These are phyloP conservation scores for Antigone vipio DNA, from an alignment of 2,113 vertebrate genomes.

Conservation along the genomic window DNA sequence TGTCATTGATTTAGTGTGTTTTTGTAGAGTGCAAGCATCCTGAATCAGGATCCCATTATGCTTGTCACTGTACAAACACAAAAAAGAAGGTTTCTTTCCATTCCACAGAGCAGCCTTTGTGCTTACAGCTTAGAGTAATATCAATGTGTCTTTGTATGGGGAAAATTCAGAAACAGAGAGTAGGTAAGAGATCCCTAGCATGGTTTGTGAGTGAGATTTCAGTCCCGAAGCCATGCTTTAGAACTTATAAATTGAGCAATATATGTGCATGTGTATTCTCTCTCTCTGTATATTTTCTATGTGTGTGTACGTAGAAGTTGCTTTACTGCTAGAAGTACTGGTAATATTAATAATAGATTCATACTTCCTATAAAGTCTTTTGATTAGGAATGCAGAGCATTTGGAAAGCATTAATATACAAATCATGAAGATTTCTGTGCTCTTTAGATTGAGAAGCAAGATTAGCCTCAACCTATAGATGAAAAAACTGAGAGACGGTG, in stretches of 20 bases:
- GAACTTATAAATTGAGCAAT: constrained; percentile 33
- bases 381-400: constrained; percentile 25
- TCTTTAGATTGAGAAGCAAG: not conserved
- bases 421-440: not conserved
- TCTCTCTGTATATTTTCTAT: not conserved
- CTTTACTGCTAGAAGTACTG: constrained; percentile 7
- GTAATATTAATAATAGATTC: constrained; percentile 36
- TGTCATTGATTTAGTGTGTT: constrained; percentile 57
- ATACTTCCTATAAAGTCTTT: not conserved
- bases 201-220: constrained; percentile 48
- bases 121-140: constrained; percentile 58
- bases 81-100: constrained; percentile 65
- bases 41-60: constrained; percentile 62
- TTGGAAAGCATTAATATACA: not conserved
- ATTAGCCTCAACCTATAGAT: not conserved
- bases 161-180: constrained; percentile 51
- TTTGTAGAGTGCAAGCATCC: constrained; percentile 59
- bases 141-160: constrained; percentile 66
- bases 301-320: not conserved
- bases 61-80: constrained; percentile 61
- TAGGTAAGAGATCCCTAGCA: constrained; percentile 57
- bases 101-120: constrained; percentile 61
- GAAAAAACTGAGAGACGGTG: not conserved
- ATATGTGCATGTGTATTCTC: not conserved
- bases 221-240: constrained; percentile 32